A percentile compares a stretch with the other conserved stretches of the same genome.
Conservation (phyloP, 1,140 invertebrate genomes). For the Anoplolepis gracilipes region DNA sequence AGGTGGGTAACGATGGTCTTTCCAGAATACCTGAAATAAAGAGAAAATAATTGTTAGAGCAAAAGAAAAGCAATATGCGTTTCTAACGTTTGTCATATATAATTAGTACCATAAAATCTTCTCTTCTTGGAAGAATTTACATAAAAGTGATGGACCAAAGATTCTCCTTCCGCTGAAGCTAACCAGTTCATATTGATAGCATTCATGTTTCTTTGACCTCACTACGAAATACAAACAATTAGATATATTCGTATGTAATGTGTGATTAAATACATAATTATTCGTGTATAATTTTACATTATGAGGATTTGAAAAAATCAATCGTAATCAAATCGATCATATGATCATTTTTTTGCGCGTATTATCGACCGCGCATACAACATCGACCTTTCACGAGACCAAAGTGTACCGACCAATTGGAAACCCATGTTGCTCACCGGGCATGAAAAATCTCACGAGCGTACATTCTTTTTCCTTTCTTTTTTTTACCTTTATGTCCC, state of each 20-base stretch:
- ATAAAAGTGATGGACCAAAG: constrained; percentile 84
- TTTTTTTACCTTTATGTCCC: no score
- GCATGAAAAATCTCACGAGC: neutral
- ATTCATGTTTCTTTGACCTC: constrained; percentile 57
- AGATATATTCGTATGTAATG: neutral
- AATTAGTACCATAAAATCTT: constrained; percentile 82
- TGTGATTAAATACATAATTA: neutral
- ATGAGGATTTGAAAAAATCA: neutral
- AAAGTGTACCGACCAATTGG: neutral
- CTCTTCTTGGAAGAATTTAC: constrained; percentile 81
- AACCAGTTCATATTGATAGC: constrained; percentile 84
- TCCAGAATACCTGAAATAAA: constrained; percentile 86
- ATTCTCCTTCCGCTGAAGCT: constrained; percentile 83
- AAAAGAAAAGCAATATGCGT: neutral
- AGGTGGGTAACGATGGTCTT: constrained; percentile 84
- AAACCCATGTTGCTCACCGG: neutral
- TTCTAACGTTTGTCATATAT: neutral
- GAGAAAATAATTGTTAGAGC: constrained; percentile 80
- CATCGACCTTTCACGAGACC: constrained; percentile 8
- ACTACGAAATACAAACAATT: neutral
- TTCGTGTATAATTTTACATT: neutral
- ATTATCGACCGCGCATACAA: neutral
- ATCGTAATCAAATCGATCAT: neutral
- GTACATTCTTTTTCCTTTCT: no score
- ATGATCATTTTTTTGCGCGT: neutral